Base-by-base conservation (phyloP, 1,140 invertebrate species). In the Fopius arisanus region DNA sequence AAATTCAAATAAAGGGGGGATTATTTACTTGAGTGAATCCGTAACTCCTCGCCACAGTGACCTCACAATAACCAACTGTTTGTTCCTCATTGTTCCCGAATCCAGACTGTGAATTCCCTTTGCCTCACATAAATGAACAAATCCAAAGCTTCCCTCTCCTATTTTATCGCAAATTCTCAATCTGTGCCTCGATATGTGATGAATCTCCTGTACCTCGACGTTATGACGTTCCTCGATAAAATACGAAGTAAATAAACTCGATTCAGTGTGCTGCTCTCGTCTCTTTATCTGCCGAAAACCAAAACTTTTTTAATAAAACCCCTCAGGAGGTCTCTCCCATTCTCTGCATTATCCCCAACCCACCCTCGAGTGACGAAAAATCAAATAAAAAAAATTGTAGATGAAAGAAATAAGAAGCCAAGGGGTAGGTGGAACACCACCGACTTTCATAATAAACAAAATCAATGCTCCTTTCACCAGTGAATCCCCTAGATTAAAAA, bases 61-160 rank as follows among this genome's bases (percentile, higher is more conserved):
- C 81, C 94, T 92, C 1, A 94, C 93, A 74, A 94, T 91, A 21
- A 94, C 93, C 75, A 93, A 86, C 79, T 92, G 90, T 74, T 91
- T 91, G 74, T 90, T 91, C 74, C 91, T 90, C 67, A 90, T 91
- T 6, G 91, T 91, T 37, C 83, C 86, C 78, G 91, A 89, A 69
- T 94, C 93, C 1, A 90, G 90, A 79, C 79, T 83, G 67, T 81
- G 79, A 26, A 93, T 90, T 31, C 91, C 91, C 79, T 94, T 92
- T 16, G 93, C 92, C 83, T 94, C 93, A 82, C 93, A 94, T 1
- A 94, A 80, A 81, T 94, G 92, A 86, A 96, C 95, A 91, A 94
- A 94, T 82, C 96, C 95, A 84, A 96, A 96, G 76, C 93, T 92
- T 73, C 95, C 95, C 87, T 96, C 95, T 67, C 95, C 96, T 51